A percentile compares a stretch with the other conserved stretches of the same genome.
phyloP scores from a whole-genome alignment of 2,888 invertebrate species.

The Brenthis hecate region DNA sequence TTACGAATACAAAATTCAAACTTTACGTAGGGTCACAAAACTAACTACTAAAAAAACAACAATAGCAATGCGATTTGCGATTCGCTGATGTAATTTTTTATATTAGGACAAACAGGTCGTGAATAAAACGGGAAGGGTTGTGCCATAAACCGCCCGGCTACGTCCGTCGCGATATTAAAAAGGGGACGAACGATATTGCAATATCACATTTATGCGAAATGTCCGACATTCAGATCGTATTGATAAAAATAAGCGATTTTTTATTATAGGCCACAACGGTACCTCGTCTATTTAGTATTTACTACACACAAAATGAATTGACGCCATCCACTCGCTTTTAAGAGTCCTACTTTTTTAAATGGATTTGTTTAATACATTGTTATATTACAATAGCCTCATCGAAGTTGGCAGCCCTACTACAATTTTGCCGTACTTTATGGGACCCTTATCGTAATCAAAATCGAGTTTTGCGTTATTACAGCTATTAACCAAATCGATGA shows the following conservation, averaged over 20 bases:
- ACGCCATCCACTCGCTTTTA: conserved; percentile 33
- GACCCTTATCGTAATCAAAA: conserved; percentile 65
- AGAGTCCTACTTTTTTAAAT: conserved; percentile 18
- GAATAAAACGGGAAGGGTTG: conserved; percentile 82
- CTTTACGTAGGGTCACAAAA: background rate
- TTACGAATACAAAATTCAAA: background rate
- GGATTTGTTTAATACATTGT: background rate
- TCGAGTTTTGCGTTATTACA: conserved; percentile 64
- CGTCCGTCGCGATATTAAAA: conserved; percentile 82
- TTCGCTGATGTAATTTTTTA: conserved; percentile 80
- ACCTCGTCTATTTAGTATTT: conserved; percentile 32
- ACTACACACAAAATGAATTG: conserved; percentile 25
- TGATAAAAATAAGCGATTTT: conserved; percentile 83
- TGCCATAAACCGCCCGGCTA: conserved; percentile 79
- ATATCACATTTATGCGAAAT: conserved; percentile 83
- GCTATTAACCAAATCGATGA: conserved; percentile 63
- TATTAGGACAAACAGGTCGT: conserved; percentile 82
- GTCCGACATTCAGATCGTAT: conserved; percentile 81
- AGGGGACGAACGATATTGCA: conserved; percentile 82
- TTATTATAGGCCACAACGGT: conserved; percentile 74
- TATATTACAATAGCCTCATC: conserved; percentile 30
- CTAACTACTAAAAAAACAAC: conserved; percentile 19
- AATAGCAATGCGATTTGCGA: conserved; percentile 40
- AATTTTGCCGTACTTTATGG: conserved; percentile 44
- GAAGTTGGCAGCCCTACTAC: conserved; percentile 31